phyloP scores from a whole-genome alignment of 2,797 vertebrate genomes.

The Aeoliscus strigatus region DNA sequence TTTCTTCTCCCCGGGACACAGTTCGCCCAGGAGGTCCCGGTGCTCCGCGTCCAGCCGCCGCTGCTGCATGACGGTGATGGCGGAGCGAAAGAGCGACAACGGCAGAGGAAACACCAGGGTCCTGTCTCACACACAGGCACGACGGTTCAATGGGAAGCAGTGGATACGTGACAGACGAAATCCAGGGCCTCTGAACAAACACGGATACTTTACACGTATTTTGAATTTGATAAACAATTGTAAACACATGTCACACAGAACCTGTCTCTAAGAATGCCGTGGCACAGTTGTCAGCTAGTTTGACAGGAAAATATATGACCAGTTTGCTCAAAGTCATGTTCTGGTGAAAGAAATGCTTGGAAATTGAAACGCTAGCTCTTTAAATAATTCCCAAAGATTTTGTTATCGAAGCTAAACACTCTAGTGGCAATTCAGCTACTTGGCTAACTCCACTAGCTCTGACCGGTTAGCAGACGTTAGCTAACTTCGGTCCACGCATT shows the following conservation, averaged over 20 bases:
- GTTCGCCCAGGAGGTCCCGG: conserved; percentile 43
- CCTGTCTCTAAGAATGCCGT: too few relatives aligned
- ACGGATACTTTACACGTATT: too few relatives aligned
- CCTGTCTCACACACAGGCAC: background rate
- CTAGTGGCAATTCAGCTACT: background rate
- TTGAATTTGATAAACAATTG: too few relatives aligned
- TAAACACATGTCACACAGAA: too few relatives aligned
- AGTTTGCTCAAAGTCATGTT: too few relatives aligned
- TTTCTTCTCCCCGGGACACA: conserved; percentile 57
- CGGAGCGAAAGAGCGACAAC: conserved; percentile 12
- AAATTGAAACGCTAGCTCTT: too few relatives aligned
- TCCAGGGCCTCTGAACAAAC: too few relatives aligned
- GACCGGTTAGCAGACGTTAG: conserved; percentile 1
- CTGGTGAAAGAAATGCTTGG: too few relatives aligned
- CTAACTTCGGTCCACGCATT: conserved; percentile 10
- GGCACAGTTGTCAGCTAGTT: too few relatives aligned
- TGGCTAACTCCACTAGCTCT: conserved; percentile 1
- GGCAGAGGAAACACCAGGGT: conserved; percentile 15
- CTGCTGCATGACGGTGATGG: conserved; percentile 55
- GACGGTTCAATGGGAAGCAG: background rate
- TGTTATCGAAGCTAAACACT: background rate
- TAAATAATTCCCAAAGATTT: too few relatives aligned
- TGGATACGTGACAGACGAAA: background rate
- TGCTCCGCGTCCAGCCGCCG: conserved; percentile 30
- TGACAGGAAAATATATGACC: too few relatives aligned